phyloP scores from a whole-genome alignment of 2,888 invertebrate genomes.

The Xylocampa areola region DNA sequence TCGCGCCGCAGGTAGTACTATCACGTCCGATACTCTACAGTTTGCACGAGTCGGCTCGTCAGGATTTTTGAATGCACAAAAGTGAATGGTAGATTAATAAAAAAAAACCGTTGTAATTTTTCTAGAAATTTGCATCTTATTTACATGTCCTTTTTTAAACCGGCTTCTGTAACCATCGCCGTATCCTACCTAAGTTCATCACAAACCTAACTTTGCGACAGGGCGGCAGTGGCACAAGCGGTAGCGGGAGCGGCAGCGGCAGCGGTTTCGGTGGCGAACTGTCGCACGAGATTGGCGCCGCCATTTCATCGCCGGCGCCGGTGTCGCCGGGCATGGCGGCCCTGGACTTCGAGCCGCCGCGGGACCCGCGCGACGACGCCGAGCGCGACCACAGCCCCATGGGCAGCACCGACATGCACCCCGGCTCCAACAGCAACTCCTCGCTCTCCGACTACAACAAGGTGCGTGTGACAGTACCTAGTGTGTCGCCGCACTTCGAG shows the following conservation, averaged over 20 bases:
- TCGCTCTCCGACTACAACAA: slow-evolving; percentile 81
- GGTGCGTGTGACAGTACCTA: slow-evolving; percentile 57
- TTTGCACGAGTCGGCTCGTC: no score
- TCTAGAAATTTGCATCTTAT: no score
- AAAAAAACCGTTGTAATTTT: no score
- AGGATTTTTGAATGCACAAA: no score
- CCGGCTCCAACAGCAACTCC: slow-evolving; percentile 63
- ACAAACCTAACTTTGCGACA: no score
- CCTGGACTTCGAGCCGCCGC: slow-evolving; percentile 93
- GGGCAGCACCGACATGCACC: slow-evolving; percentile 63
- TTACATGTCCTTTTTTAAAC: no score
- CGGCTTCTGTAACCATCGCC: no score
- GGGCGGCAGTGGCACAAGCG: slow-evolving; percentile 66
- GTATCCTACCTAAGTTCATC: no score
- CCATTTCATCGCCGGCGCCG: slow-evolving; percentile 93
- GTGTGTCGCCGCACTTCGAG: no score
- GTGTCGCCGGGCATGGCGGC: slow-evolving; percentile 92
- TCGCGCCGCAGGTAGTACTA: slow-evolving; percentile 40
- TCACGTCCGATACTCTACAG: no score
- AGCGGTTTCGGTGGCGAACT: slow-evolving; percentile 91
- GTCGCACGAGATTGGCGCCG: slow-evolving; percentile 94
- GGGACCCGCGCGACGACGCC: slow-evolving; percentile 73
- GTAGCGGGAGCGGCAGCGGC: slow-evolving; percentile 61
- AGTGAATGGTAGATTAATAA: no score
- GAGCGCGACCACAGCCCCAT: slow-evolving; percentile 51